Conservation (phyloP, 2,113 vertebrate genomes). For the Opisthocomus hoazin region DNA sequence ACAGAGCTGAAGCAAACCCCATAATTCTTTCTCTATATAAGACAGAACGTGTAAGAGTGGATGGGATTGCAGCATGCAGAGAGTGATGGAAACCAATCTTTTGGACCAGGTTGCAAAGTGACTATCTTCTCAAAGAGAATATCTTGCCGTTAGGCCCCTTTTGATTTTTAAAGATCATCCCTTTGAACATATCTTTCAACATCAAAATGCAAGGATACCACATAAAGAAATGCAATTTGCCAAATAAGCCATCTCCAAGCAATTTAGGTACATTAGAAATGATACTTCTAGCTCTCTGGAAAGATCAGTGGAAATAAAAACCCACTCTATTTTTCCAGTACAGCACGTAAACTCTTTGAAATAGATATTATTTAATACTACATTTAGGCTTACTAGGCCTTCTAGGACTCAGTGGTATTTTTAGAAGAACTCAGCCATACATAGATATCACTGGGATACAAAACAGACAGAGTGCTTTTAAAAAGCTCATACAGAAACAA, state of each 20-base stretch:
- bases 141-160: neutral
- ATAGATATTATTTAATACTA: neutral
- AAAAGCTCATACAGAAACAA: neutral
- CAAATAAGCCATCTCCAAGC: neutral
- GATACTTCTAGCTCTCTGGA: neutral
- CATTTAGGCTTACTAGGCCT: neutral
- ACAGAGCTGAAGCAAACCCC: neutral
- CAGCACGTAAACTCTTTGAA: neutral
- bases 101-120: neutral
- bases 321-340: neutral
- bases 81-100: neutral
- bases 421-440: neutral
- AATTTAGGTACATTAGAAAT: neutral
- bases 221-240: neutral
- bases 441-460: neutral
- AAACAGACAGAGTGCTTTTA: neutral
- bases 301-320: neutral
- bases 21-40: neutral
- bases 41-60: neutral
- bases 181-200: neutral
- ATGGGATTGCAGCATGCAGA: neutral
- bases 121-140: neutral
- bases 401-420: neutral
- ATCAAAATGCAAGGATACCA: neutral
- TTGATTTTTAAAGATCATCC: neutral